A percentile compares a stretch with the other conserved stretches of the same genome.
phyloP scores from a whole-genome alignment of 2,113 vertebrate genomes.

The Mirounga angustirostris region DNA sequence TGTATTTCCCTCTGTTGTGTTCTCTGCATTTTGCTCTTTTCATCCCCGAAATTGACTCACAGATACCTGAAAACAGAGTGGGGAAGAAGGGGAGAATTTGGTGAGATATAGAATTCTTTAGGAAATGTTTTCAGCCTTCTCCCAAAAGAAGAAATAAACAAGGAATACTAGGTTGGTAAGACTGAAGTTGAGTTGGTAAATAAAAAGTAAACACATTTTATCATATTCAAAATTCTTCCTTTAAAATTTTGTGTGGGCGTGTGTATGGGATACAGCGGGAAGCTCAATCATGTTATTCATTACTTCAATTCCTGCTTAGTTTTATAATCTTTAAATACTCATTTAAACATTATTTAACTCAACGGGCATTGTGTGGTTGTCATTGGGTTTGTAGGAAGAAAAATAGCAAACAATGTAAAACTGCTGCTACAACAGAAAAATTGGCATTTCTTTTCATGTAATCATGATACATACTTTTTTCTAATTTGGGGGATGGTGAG shows the following conservation, averaged over 20 bases:
- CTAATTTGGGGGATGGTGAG: not conserved
- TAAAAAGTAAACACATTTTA: not conserved
- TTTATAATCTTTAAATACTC: slow-evolving; percentile 6
- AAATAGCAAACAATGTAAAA: not conserved
- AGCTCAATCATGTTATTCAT: not conserved
- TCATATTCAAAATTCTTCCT: not conserved
- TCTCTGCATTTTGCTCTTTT: not conserved
- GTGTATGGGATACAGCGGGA: not conserved
- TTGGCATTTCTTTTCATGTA: not conserved
- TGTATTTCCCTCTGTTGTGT: not conserved
- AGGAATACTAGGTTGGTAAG: not conserved
- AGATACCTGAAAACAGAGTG: not conserved
- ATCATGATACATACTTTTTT: not conserved
- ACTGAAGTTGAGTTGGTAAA: not conserved
- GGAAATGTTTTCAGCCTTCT: slow-evolving; percentile 29
- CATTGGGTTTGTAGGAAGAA: not conserved
- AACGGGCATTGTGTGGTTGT: not conserved
- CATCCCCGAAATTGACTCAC: not conserved
- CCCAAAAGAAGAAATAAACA: slow-evolving; percentile 8
- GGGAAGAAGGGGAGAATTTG: not conserved
- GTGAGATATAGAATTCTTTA: not conserved
- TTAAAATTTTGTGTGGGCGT: not conserved
- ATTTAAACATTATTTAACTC: not conserved
- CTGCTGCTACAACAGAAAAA: not conserved
- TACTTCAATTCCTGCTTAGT: not conserved